phyloP scores from a whole-genome alignment of 2,113 vertebrate species.

The Formicarius rufipectus region DNA sequence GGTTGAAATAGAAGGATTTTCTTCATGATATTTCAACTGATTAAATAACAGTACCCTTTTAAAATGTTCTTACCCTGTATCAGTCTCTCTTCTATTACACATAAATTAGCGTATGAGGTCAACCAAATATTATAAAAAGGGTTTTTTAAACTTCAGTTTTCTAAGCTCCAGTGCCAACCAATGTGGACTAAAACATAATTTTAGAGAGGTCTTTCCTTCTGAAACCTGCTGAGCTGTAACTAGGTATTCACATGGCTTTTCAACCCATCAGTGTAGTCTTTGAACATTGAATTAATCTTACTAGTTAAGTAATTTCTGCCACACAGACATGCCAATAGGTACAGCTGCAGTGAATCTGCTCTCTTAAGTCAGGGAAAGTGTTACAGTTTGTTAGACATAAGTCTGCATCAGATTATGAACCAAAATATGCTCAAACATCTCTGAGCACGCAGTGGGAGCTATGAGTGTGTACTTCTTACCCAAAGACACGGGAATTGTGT shows the following conservation, averaged over 20 bases:
- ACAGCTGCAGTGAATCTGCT: background rate
- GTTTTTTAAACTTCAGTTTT: background rate
- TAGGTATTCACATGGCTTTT: background rate
- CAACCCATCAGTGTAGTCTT: background rate
- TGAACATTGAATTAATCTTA: background rate
- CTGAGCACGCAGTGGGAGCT: background rate
- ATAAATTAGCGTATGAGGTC: background rate
- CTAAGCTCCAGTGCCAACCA: background rate
- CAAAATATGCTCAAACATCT: background rate
- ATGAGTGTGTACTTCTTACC: background rate
- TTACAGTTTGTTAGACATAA: background rate
- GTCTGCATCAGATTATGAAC: background rate
- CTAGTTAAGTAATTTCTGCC: background rate
- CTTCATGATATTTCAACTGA: background rate
- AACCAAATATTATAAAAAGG: background rate
- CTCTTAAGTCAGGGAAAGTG: background rate
- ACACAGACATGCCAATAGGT: fast-evolving
- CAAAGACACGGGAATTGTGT: background rate
- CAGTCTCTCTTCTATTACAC: background rate
- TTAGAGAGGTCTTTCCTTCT: background rate
- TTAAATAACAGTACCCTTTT: background rate
- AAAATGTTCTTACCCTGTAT: background rate
- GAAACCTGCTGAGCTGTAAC: background rate
- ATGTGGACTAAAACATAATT: background rate
- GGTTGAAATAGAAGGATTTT: background rate